phyloP scores from a whole-genome alignment of 2,888 invertebrate genomes.

The Thecocarcelia acutangulata region DNA sequence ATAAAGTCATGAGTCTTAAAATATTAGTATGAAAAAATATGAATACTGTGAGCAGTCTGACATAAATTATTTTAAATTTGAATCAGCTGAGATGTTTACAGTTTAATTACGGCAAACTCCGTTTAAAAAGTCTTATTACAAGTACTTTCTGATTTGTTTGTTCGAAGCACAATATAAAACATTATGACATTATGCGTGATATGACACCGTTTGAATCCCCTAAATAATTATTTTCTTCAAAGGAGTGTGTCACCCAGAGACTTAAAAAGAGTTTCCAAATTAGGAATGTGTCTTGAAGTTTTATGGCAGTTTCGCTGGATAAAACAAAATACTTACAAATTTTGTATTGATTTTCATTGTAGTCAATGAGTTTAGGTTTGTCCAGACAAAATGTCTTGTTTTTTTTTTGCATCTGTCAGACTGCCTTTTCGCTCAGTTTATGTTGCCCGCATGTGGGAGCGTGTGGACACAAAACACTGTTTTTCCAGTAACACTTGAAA shows the following conservation, averaged over 20 bases:
- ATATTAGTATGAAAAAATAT: no score
- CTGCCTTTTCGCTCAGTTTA: constrained; percentile 3
- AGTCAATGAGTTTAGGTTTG: constrained; percentile 43
- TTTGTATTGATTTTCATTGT: constrained; percentile 24
- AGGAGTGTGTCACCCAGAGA: constrained; percentile 47
- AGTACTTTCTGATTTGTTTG: no score
- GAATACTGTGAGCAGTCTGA: no score
- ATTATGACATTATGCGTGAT: no score
- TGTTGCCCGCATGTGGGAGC: constrained; percentile 63
- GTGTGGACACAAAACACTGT: constrained; percentile 63
- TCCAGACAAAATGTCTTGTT: constrained; percentile 26
- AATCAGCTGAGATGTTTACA: no score
- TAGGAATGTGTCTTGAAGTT: constrained; percentile 41
- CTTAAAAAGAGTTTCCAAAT: constrained; percentile 15
- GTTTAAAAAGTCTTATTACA: no score
- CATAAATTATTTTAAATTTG: no score
- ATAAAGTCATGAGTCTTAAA: no score
- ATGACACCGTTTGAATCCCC: no score
- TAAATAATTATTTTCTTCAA: constrained; percentile 46
- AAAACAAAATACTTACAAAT: constrained; percentile 30
- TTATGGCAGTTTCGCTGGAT: constrained; percentile 23
- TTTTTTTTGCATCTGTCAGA: constrained; percentile 18
- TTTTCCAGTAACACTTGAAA: constrained; percentile 20
- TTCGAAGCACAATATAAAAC: no score
- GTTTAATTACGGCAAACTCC: no score